phyloP scores from a whole-genome alignment of 2,888 invertebrate species.

The Cecidostiba fungosa region DNA sequence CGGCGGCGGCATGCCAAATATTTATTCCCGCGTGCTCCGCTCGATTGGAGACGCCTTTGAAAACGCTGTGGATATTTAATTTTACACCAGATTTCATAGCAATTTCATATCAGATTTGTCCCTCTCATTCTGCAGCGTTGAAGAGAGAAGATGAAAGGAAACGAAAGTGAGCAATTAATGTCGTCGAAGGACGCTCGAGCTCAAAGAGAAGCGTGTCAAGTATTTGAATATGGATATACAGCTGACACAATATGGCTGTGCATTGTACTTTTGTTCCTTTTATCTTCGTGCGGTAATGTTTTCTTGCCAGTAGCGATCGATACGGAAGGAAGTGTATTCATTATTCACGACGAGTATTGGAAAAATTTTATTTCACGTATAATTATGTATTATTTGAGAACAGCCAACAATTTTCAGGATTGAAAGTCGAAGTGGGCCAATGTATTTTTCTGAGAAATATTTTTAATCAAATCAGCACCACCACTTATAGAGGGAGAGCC shows the following conservation, averaged over 20 bases:
- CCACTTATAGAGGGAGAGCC: no score
- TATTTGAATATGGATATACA: background rate
- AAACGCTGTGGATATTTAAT: constrained; percentile 24
- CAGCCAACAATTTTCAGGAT: background rate
- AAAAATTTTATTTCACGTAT: background rate
- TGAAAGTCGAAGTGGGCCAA: background rate
- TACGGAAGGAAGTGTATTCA: background rate
- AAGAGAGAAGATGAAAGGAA: constrained; percentile 1
- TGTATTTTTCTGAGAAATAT: background rate
- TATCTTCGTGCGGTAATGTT: background rate
- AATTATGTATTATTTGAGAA: background rate
- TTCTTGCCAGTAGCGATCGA: background rate
- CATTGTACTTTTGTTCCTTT: background rate
- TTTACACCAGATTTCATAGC: constrained; percentile 42
- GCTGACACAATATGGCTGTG: background rate
- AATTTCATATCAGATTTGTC: background rate
- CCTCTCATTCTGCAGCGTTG: background rate
- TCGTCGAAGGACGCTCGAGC: background rate
- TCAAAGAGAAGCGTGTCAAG: constrained; percentile 33
- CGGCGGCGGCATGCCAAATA: constrained; percentile 60
- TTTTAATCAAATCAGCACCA: background rate
- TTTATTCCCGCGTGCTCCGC: constrained; percentile 59
- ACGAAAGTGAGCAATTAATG: constrained; percentile 37
- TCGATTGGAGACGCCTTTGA: constrained; percentile 51
- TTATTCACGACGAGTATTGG: background rate